A percentile compares a stretch with the other conserved stretches of the same genome.
Conservation (phyloP, 2,113 vertebrate species). For the Isichthys henryi region DNA sequence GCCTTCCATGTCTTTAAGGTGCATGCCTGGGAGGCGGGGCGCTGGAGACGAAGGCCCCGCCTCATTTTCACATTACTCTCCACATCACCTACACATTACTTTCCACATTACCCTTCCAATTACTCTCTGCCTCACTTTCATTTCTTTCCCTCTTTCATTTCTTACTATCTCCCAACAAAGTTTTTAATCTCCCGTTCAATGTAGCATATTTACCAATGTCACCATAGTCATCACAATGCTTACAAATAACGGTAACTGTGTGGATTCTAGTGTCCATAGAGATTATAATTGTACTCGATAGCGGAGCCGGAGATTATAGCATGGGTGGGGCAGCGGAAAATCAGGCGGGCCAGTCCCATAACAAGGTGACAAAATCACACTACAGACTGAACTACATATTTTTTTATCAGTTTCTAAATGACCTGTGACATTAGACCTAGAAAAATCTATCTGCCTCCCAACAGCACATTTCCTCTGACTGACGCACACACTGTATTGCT, state of each 20-base stretch:
- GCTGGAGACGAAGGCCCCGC: not conserved
- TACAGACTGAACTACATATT: not conserved
- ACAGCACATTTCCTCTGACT: no score
- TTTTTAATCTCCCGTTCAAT: not conserved
- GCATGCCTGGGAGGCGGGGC: not conserved
- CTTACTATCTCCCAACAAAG: not conserved
- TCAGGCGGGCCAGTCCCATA: no score
- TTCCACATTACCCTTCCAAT: no score
- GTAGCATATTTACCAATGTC: not conserved
- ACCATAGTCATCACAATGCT: not conserved
- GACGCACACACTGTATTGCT: no score
- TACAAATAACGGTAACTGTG: not conserved
- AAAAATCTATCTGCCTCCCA: not conserved
- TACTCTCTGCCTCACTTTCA: not conserved
- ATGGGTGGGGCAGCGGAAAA: not conserved
- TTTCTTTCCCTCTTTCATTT: not conserved
- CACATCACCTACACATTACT: not conserved
- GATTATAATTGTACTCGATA: not conserved
- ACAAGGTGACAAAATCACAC: not conserved
- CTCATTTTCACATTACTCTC: not conserved
- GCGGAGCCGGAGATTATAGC: not conserved
- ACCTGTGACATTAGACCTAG: not conserved
- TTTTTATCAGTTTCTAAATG: not conserved
- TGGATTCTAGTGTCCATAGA: not conserved
- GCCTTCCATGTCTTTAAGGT: constrained; percentile 98